Percentiles rank a stretch among this genome's conserved stretches.
These are phyloP conservation scores for Elysia crispata DNA, from an alignment of 2,888 invertebrate species.

Conservation along the genomic window DNA sequence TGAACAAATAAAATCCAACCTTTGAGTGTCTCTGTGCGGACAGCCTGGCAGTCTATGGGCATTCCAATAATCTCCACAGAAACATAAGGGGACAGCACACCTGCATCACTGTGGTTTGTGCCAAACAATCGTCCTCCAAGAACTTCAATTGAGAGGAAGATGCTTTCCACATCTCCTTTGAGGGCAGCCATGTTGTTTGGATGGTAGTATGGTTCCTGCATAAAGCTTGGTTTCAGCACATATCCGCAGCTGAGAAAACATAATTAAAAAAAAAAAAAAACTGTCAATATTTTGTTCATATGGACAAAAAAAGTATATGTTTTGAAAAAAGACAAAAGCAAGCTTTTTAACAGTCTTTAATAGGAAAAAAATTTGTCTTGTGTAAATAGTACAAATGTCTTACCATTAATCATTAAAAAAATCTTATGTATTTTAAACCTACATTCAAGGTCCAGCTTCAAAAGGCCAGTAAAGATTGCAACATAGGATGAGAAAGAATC, in stretches of 20 bases:
- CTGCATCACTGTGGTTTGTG: conserved; percentile 81
- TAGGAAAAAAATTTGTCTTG: too few relatives aligned
- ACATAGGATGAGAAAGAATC: too few relatives aligned
- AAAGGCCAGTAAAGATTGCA: too few relatives aligned
- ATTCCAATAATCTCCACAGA: conserved; percentile 94
- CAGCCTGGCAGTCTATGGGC: conserved; percentile 88
- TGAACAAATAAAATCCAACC: conserved; percentile 80
- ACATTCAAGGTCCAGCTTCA: too few relatives aligned
- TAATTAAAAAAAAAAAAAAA: too few relatives aligned
- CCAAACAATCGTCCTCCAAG: conserved; percentile 93
- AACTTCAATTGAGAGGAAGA: conserved; percentile 85
- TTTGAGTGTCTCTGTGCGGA: conserved; percentile 90
- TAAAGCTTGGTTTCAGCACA: conserved; percentile 91
- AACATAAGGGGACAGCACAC: conserved; percentile 92
- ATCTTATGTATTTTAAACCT: too few relatives aligned
- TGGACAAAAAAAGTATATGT: too few relatives aligned
- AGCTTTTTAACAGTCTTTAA: too few relatives aligned
- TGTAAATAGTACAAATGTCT: too few relatives aligned
- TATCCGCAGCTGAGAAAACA: conserved; percentile 86
- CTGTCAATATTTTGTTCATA: too few relatives aligned
- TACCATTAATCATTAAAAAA: too few relatives aligned
- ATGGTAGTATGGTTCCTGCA: conserved; percentile 85
- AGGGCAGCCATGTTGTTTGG: conserved; percentile 82
- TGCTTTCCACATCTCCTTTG: conserved; percentile 79
- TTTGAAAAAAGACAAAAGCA: too few relatives aligned